Base-by-base conservation (phyloP, 2,113 vertebrate species). In the Calonectris borealis region DNA sequence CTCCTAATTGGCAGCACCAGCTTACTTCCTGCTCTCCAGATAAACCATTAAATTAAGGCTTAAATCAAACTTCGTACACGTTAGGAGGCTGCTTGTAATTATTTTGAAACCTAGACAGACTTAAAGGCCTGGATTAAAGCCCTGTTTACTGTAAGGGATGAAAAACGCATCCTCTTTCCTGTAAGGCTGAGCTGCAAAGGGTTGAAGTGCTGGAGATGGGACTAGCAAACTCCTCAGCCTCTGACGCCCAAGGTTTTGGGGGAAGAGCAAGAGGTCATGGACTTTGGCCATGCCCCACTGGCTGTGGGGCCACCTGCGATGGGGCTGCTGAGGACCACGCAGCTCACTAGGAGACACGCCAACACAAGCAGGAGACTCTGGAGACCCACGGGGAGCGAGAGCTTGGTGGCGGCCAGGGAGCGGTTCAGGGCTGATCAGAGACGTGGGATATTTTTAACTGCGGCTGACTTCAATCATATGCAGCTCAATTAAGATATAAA, bases 1-100 rank as follows among this genome's bases (percentile, higher is more conserved):
- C 95, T 87, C 78, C 75, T 95, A 93, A 95, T 94, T 95, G 95
- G 87, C 96, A 91, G 85, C 6, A 16, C 90, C 78, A 65, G 82
- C 75, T 96, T 77, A 52, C 82, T 90, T 93, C 86, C 96, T 96
- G 90, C 82, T 96, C 71, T 85, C 90, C 87, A 89, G 90, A 91
- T 69, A 90, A 96, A 84, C 83, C 52, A 78, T 84, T 82, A 91
- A 62, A 94, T 91, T 83, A 73, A 72, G 73, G 75, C 58, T 96
- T 96, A 89, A 91, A 94, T 91, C 87, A 83, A 82, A 90, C 91
- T 87, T 85, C 0, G 5, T 76, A 34, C 66, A 79, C 94, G 78
- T 95, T 95, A 85, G 96, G 82, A 93, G 70, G 82, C 87, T 77
- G 70, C 79, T 69, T 65, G 82, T 65, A 83, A 91, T 95, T 91